phyloP scores from a whole-genome alignment of 2,888 invertebrate species.

The Oligia latruncula region DNA sequence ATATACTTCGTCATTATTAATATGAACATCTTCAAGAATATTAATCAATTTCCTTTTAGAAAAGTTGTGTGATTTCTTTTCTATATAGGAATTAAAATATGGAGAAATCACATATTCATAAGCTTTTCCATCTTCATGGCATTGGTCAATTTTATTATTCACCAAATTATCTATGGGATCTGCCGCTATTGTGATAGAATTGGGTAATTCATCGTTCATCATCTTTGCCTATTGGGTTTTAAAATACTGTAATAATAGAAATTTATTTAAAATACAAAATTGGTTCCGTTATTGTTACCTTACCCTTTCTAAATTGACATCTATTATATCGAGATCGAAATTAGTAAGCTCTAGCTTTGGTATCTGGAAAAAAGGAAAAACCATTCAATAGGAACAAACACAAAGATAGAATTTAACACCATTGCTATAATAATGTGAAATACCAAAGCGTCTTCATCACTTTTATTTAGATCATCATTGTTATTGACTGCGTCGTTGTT shows the following conservation, averaged over 20 bases:
- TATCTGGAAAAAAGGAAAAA: constrained; percentile 73
- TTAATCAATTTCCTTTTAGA: constrained; percentile 82
- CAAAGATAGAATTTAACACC: background rate
- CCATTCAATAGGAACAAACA: background rate
- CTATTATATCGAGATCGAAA: constrained; percentile 77
- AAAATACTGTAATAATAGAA: constrained; percentile 6
- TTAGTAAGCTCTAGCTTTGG: constrained; percentile 77
- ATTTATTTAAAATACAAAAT: background rate
- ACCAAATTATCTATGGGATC: constrained; percentile 55
- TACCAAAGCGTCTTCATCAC: constrained; percentile 61
- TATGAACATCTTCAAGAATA: constrained; percentile 81
- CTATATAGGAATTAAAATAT: constrained; percentile 70
- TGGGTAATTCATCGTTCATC: constrained; percentile 70
- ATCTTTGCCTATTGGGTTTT: constrained; percentile 69
- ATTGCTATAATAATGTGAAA: background rate
- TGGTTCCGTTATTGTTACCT: background rate
- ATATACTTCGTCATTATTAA: constrained; percentile 75
- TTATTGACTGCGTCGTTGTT: constrained; percentile 9
- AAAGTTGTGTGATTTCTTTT: constrained; percentile 69
- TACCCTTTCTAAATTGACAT: constrained; percentile 80
- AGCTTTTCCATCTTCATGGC: constrained; percentile 54
- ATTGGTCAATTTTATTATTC: constrained; percentile 51
- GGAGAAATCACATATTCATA: constrained; percentile 68
- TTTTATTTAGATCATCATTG: constrained; percentile 37
- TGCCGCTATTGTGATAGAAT: constrained; percentile 53